A percentile compares a stretch with the other conserved stretches of the same genome.
Evolutionary conservation across 2,797 vertebrate species (phyloP).

Genomic region (Coregonus sp.): DNA sequence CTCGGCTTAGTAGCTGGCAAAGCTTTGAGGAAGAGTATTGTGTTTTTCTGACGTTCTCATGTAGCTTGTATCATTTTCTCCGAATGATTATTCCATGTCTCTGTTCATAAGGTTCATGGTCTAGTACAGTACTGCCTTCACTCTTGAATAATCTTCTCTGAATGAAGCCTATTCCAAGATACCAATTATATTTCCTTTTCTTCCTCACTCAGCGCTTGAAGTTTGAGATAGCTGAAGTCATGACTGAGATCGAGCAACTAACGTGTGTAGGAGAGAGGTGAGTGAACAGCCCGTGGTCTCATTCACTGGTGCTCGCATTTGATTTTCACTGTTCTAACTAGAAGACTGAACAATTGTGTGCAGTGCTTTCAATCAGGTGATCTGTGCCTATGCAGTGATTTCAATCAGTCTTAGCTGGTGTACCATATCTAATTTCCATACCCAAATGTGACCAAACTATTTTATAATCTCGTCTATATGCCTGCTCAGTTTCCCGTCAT

Average conservation of each 20-base stretch:
- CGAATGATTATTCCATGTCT: not conserved
- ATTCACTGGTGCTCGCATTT: not conserved
- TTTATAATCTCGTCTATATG: not conserved
- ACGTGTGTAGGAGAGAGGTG: conserved; percentile 94
- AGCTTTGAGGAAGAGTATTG: not conserved
- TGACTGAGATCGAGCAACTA: conserved; percentile 97
- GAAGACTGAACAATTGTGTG: not conserved
- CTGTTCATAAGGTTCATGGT: not conserved
- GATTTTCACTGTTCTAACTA: not conserved
- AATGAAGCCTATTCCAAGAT: conserved; percentile 1
- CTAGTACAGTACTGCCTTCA: not conserved
- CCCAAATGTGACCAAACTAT: not conserved
- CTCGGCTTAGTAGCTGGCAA: not conserved
- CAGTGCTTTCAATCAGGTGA: not conserved
- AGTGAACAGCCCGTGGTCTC: not conserved
- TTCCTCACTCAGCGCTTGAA: conserved; percentile 85
- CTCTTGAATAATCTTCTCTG: not conserved
- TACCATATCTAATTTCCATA: not conserved
- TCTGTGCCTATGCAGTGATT: too few relatives aligned
- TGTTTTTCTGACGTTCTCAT: not conserved
- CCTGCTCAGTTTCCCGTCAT: not conserved
- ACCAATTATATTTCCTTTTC: not conserved
- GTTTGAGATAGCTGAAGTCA: conserved; percentile 96
- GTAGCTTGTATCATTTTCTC: not conserved
- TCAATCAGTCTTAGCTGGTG: not conserved